phyloP scores from a whole-genome alignment of 2,113 vertebrate genomes.

The Sinocyclocheilus rhinocerous region DNA sequence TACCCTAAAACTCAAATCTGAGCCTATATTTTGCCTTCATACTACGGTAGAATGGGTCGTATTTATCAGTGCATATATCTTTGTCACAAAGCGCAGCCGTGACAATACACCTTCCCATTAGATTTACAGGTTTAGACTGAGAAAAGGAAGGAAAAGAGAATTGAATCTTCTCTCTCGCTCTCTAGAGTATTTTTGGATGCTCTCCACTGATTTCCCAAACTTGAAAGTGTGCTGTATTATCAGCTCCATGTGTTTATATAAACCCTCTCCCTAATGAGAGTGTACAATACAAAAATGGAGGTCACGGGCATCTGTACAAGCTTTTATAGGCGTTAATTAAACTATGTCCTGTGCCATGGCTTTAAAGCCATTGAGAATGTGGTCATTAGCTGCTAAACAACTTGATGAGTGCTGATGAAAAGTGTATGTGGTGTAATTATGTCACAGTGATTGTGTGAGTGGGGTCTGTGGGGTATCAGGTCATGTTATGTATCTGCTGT shows the following conservation, averaged over 20 bases:
- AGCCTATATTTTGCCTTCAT: background rate
- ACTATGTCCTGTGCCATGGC: background rate
- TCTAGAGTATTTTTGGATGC: conserved; percentile 7
- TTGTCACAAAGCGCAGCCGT: background rate
- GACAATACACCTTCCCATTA: background rate
- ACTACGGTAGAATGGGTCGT: background rate
- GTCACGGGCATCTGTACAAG: conserved; percentile 2
- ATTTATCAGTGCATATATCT: background rate
- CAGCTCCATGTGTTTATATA: conserved; percentile 22
- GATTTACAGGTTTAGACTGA: background rate
- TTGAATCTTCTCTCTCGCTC: background rate
- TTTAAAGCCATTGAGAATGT: background rate
- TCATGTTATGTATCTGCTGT: conserved; percentile 10
- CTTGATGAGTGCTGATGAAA: conserved; percentile 22
- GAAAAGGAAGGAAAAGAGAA: background rate
- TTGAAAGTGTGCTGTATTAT: conserved; percentile 24
- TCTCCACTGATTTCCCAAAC: background rate
- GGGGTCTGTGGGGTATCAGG: background rate
- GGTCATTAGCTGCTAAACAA: conserved; percentile 10
- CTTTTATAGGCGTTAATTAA: conserved; percentile 24
- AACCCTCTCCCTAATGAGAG: conserved; percentile 35
- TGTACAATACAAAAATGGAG: background rate
- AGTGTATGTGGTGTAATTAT: background rate
- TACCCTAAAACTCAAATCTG: background rate
- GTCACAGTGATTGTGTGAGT: conserved; percentile 4